Conservation (phyloP, 2,113 vertebrate genomes). For the Corythornis madagascariensis region DNA sequence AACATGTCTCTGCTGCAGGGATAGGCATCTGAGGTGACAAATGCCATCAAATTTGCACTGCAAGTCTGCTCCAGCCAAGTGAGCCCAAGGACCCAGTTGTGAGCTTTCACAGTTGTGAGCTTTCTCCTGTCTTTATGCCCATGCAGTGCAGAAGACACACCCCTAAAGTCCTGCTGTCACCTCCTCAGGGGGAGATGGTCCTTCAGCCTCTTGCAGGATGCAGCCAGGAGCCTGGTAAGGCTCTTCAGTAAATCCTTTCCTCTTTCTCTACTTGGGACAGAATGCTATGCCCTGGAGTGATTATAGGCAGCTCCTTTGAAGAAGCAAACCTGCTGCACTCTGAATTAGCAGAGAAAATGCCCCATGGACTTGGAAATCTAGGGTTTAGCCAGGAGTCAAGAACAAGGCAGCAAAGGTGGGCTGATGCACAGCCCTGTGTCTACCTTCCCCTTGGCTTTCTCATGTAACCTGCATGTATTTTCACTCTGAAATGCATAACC, state of each 20-base stretch:
- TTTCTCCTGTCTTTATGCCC: no score
- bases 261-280: background rate
- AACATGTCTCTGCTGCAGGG: background rate
- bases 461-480: background rate
- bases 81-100: no score
- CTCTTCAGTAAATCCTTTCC: no score
- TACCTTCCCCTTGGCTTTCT: background rate
- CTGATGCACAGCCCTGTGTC: background rate
- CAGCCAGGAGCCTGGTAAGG: no score
- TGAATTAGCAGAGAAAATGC: background rate
- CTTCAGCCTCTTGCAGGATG: no score
- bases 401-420: background rate
- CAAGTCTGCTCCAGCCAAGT: no score
- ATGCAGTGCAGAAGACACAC: no score
- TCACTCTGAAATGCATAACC: background rate
- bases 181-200: no score
- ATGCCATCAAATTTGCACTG: no score
- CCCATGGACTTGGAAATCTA: background rate
- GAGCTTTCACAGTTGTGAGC: no score
- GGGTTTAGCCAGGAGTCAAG: background rate
- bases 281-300: background rate
- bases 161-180: no score
- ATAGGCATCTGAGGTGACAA: no score
- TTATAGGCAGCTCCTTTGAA: background rate
- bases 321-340: background rate